Evolutionary conservation across 2,797 vertebrate genomes (phyloP).

Genomic region (Delichon dasypus): DNA sequence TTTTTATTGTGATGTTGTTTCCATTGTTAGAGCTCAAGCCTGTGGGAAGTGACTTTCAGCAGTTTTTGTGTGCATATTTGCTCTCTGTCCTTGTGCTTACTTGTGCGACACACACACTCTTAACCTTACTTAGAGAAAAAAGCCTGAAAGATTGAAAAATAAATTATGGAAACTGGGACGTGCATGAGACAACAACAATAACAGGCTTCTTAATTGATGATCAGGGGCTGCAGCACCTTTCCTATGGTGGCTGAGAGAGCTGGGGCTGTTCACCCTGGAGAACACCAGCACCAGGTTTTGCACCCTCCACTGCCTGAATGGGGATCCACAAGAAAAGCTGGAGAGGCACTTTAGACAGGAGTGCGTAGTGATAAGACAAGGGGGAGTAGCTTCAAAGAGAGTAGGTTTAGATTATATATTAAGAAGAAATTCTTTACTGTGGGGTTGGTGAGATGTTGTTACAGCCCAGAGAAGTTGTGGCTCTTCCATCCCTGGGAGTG

Average conservation of each 20-base stretch:
- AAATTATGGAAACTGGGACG: not conserved
- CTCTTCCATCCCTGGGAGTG: not conserved
- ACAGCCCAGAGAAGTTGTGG: not conserved
- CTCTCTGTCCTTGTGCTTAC: not conserved
- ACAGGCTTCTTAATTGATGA: not conserved
- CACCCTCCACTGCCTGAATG: not conserved
- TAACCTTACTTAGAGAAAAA: not conserved
- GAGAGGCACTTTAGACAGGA: not conserved
- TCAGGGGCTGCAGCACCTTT: not conserved
- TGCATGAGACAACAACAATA: not conserved
- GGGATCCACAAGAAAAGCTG: not conserved
- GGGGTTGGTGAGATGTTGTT: not conserved
- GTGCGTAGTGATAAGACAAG: not conserved
- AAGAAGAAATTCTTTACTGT: not conserved
- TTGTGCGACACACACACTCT: not conserved
- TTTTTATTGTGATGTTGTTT: not conserved
- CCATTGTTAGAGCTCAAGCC: not conserved
- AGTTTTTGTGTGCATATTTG: not conserved
- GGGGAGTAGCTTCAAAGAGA: not conserved
- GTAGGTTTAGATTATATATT: too few species aligned
- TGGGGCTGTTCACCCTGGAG: not conserved
- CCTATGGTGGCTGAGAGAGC: not conserved
- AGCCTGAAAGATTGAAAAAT: not conserved
- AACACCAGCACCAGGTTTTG: not conserved
- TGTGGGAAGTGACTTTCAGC: not conserved